Base-by-base conservation (phyloP, 2,888 invertebrate species). In the Xestia rhomboidea region DNA sequence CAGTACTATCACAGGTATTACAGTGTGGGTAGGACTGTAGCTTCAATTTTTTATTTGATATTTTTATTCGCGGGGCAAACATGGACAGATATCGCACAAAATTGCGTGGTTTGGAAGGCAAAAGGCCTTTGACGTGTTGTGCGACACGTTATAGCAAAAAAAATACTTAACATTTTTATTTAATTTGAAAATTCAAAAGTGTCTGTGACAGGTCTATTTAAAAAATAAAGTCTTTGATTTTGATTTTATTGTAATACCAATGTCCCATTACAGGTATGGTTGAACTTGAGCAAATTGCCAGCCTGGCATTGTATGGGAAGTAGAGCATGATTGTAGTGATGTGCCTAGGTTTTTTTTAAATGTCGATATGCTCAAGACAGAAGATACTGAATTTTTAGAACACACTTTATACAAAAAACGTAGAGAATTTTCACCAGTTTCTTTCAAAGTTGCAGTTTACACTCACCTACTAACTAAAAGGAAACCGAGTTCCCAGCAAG, bases 181-280 rank as follows among this genome's bases (percentile, higher is more conserved):
- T 34, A 13, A 1, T 38, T 38, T 63, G 6, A 63, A 0, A 63
- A 2, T 63, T 63, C 24, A 38, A n/a, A 63, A 63, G 1, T n/a
- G 57, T 27, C 34, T 38, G 24, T 38, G 3, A 38, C 34, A 5
- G 24, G 13, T 24, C 7, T 63, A 63, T 24, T 62, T 49, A 2
- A 0, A 38, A 24, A 27, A 13, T 0, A 63, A 24, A 63, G 1
- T 0, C 24, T 63, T n/a, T n/a, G 13, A 41, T n/a, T 63, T n/a
- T 63, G 0, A 15, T 64, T 44, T 38, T 62, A 71, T 62, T n/a
- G 41, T 57, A 34, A 18, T 21, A 7, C 10, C 44, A 49, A 30
- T 68, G 73, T 63, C 30, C 57, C 70, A 67, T 62, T 79, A 51
- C 27, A 0, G 3, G 41, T 62, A 41, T 27, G 41, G 51, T 49